phyloP scores from a whole-genome alignment of 2,888 invertebrate genomes.

The Thereva unica region DNA sequence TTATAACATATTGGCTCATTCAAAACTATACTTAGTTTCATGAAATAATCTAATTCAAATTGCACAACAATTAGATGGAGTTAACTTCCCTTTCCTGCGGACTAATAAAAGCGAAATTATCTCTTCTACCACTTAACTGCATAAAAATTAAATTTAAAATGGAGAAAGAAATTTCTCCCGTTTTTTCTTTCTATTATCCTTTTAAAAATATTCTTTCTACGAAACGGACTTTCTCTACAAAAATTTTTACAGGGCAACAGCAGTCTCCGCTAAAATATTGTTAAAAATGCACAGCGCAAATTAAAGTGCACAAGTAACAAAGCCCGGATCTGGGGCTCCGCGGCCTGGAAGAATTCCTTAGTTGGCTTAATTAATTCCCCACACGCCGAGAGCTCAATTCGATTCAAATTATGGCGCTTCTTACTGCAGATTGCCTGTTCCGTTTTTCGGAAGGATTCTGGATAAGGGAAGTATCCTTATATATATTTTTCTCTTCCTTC shows the following conservation, averaged over 20 bases:
- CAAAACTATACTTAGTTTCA: no score
- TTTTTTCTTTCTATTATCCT: neutral
- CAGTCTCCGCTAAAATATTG: slow-evolving; percentile 3
- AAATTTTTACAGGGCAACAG: neutral
- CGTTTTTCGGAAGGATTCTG: neutral
- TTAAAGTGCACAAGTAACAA: slow-evolving; percentile 12
- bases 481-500: slow-evolving; percentile 1
- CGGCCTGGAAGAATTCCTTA: slow-evolving; percentile 1
- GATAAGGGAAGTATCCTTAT: neutral
- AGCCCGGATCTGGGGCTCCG: neutral
- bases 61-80: no score
- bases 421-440: slow-evolving; percentile 11
- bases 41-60: no score
- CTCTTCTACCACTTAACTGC: no score
- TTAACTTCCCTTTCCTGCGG: no score
- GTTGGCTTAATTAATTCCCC: slow-evolving; percentile 30
- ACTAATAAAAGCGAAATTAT: no score
- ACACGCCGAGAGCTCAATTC: slow-evolving; percentile 23
- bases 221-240: no score
- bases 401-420: slow-evolving; percentile 28
- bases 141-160: no score
- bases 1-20: no score
- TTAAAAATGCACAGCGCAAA: slow-evolving; percentile 17
- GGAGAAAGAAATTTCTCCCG: no score
- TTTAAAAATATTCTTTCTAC: no score